Evolutionary conservation across 2,113 vertebrate genomes (phyloP), one percentile per base, ranked within the genome.

Genomic region (Melanerpes aurifrons): DNA sequence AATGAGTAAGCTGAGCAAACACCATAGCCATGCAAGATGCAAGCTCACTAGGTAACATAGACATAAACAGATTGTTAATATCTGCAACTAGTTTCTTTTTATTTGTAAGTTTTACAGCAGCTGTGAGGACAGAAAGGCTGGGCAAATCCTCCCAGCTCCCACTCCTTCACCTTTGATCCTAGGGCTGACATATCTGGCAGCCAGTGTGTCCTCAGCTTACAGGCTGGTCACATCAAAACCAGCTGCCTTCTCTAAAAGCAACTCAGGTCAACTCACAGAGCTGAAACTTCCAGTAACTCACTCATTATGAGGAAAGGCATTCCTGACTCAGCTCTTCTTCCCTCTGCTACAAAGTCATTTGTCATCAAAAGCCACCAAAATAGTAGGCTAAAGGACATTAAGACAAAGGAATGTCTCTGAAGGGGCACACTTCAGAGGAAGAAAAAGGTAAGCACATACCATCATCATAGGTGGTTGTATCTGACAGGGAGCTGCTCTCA

Each of bases 401-500:
- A 75, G 20, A 17, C 61, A 78, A 74, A 37, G 25, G 16, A 86
- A 45, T 9, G 4, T 12, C 54, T 85, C 72, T 47, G 40, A 74
- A 59, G 1, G 2, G 10, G 40, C 24, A 77, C 6, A 75, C 19
- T 93, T 69, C 57, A 57, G 10, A 71, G 56, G 26, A 9, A 8
- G 21, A 62, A 91, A 88, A 71, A 21, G 19, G 16, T 22, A 50
- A 89, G n/a, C 26, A 97, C 98, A 90, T 96, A 99, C 99, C 97
- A 57, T 99, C 99, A 24, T 99, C 99, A 80, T 98, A 98, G 66
- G 98, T 98, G 72, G 98, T 97, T 63, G 98, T 99, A 94, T 99
- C 99, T 0, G 99, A 99, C 57, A 99, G 96, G 71, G 99, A 99
- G 94, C 98, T 99, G 94, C 98, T 98, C 59, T 99, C 99, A 1